Evolutionary conservation across 2,797 vertebrate species (phyloP).

Genomic region (Brachyalestes nurse): DNA sequence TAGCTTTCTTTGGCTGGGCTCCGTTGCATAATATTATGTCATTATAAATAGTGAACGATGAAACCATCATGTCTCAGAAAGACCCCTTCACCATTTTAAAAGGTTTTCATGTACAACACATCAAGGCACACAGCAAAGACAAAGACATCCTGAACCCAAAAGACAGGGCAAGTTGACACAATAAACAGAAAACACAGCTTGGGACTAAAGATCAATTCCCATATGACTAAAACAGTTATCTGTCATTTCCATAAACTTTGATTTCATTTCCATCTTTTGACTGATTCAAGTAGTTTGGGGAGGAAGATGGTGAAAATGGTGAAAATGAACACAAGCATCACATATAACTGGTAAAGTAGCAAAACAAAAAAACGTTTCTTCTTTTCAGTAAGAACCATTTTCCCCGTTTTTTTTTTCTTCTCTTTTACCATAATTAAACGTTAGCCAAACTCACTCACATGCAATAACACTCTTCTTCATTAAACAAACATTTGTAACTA

Average conservation of each 20-base stretch:
- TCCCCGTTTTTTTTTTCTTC: neutral
- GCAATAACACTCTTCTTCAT: slow-evolving; percentile 17
- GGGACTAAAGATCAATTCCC: neutral
- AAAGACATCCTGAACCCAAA: neutral
- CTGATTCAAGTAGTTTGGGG: neutral
- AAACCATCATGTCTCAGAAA: slow-evolving; percentile 54
- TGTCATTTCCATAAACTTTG: neutral
- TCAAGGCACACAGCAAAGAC: slow-evolving; percentile 25
- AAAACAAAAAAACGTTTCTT: slow-evolving; percentile 10
- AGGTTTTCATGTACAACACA: neutral
- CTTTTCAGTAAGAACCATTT: neutral
- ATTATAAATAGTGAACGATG: slow-evolving; percentile 9
- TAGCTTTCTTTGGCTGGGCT: neutral
- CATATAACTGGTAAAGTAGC: neutral
- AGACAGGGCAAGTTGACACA: neutral
- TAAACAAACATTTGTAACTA: neutral
- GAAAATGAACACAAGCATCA: too few species aligned
- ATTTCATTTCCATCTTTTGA: neutral
- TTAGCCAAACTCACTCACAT: slow-evolving; percentile 41
- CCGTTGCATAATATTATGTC: neutral
- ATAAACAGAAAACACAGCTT: neutral
- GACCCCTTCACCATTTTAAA: slow-evolving; percentile 44
- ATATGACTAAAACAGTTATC: neutral
- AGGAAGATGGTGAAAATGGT: too few species aligned
- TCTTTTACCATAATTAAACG: slow-evolving; percentile 7